phyloP scores from a whole-genome alignment of 2,888 invertebrate species.

The Caenorhabditis drosophilae region DNA sequence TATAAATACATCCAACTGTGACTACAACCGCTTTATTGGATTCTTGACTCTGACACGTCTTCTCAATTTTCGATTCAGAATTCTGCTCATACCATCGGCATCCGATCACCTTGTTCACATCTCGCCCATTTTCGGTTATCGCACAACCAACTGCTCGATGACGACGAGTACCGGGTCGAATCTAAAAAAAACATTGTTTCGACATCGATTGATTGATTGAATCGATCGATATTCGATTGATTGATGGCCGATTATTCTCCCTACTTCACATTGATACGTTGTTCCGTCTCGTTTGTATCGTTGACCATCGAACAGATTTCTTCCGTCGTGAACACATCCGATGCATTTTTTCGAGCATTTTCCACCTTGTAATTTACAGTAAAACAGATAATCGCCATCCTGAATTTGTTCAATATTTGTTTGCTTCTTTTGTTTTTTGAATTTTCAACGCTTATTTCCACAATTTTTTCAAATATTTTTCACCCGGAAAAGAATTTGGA shows the following conservation, averaged over 20 bases:
- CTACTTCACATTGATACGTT: constrained; percentile 61
- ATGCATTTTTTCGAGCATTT: constrained; percentile 60
- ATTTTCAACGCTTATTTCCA: neutral
- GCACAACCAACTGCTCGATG: constrained; percentile 62
- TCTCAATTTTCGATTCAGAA: constrained; percentile 54
- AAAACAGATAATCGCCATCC: constrained; percentile 66
- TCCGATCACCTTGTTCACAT: constrained; percentile 61
- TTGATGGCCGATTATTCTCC: neutral
- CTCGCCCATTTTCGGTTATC: constrained; percentile 46
- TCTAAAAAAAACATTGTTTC: constrained; percentile 24
- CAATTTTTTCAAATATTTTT: neutral
- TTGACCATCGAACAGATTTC: constrained; percentile 63
- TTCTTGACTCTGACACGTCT: constrained; percentile 62
- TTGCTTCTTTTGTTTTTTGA: neutral
- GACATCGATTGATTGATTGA: no score
- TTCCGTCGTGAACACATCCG: constrained; percentile 52
- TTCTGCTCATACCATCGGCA: constrained; percentile 60
- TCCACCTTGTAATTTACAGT: constrained; percentile 61
- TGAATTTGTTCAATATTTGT: constrained; percentile 11
- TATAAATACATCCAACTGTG: constrained; percentile 61
- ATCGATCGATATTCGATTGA: neutral
- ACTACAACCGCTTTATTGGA: constrained; percentile 46
- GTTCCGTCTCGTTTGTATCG: constrained; percentile 54
- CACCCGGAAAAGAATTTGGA: no score
- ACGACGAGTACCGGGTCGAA: constrained; percentile 51